phyloP scores from a whole-genome alignment of 2,113 vertebrate genomes.

The Microcebus griseorufus region DNA sequence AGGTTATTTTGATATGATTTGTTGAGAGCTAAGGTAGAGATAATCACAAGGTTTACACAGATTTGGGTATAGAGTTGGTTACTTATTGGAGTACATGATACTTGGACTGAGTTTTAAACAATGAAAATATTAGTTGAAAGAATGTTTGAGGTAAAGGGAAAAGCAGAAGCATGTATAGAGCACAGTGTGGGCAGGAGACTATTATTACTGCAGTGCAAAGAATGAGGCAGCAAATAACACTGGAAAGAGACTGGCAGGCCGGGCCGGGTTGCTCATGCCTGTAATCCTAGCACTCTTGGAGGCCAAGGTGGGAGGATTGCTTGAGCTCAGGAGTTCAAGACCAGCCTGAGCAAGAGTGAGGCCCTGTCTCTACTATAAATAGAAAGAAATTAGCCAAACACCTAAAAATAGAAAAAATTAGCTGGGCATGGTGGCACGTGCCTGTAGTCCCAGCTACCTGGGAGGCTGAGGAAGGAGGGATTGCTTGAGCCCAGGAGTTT shows the following conservation, averaged over 20 bases:
- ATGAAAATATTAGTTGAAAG: constrained; percentile 38
- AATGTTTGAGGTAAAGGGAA: constrained; percentile 29
- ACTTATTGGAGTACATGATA: constrained; percentile 19
- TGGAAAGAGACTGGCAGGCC: neutral
- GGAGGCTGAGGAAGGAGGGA: too few species aligned
- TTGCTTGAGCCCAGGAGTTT: too few species aligned
- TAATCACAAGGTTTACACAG: neutral
- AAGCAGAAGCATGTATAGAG: neutral
- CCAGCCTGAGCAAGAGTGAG: too few species aligned
- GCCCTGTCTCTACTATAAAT: too few species aligned
- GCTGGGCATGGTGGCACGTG: too few species aligned
- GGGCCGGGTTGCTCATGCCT: too few species aligned
- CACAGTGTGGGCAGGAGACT: neutral
- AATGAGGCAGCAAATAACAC: neutral
- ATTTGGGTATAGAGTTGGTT: constrained; percentile 12
- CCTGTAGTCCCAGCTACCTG: too few species aligned
- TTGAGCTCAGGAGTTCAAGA: too few species aligned
- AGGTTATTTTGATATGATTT: constrained; percentile 36
- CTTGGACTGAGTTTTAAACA: constrained; percentile 24
- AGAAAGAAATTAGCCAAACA: too few species aligned
- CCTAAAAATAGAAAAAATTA: too few species aligned
- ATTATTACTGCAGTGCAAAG: neutral
- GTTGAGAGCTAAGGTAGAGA: neutral
- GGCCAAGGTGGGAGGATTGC: too few species aligned
- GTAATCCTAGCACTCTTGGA: too few species aligned